Conservation (phyloP, 2,888 invertebrate genomes). For the Ypsolopha scabrella region DNA sequence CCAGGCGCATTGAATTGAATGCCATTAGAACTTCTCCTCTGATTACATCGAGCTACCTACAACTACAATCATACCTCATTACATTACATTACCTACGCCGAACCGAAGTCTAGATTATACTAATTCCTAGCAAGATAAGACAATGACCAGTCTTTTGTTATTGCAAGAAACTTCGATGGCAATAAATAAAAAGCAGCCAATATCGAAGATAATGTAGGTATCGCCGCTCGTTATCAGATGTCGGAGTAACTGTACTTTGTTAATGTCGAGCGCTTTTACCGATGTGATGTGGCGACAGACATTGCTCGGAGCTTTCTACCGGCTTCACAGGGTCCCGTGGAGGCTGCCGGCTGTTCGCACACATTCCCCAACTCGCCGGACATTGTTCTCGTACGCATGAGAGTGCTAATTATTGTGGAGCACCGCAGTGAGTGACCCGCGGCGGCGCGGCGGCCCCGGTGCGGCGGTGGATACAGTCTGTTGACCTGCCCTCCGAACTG, state of each 20-base stretch:
- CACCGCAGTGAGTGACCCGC: slow-evolving; percentile 15
- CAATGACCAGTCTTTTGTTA: slow-evolving; percentile 34
- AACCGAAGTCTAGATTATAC: slow-evolving; percentile 12
- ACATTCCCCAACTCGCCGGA: slow-evolving; percentile 30
- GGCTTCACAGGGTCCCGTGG: slow-evolving; percentile 11
- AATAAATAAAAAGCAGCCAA: slow-evolving; percentile 32
- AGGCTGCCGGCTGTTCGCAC: slow-evolving; percentile 16
- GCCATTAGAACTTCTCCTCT: too few relatives aligned
- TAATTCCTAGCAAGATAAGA: slow-evolving; percentile 41
- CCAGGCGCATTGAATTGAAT: too few relatives aligned
- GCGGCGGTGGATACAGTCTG: slow-evolving; percentile 23
- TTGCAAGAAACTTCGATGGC: slow-evolving; percentile 34
- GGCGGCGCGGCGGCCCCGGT: slow-evolving; percentile 10
- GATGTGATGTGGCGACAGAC: slow-evolving; percentile 19
- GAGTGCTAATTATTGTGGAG: slow-evolving; percentile 32
- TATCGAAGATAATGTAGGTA: slow-evolving; percentile 43
- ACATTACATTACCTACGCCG: background rate
- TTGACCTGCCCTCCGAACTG: slow-evolving; percentile 46
- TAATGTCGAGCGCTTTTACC: slow-evolving; percentile 31
- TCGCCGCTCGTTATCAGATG: slow-evolving; percentile 38
- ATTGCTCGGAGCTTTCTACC: slow-evolving; percentile 39
- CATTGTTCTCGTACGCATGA: slow-evolving; percentile 26
- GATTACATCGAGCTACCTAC: too few relatives aligned
- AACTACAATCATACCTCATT: too few relatives aligned
- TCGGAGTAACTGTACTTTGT: slow-evolving; percentile 8